These are phyloP conservation scores for Oxystoma pomonae DNA, from an alignment of 2,888 invertebrate species.

Conservation along the genomic window DNA sequence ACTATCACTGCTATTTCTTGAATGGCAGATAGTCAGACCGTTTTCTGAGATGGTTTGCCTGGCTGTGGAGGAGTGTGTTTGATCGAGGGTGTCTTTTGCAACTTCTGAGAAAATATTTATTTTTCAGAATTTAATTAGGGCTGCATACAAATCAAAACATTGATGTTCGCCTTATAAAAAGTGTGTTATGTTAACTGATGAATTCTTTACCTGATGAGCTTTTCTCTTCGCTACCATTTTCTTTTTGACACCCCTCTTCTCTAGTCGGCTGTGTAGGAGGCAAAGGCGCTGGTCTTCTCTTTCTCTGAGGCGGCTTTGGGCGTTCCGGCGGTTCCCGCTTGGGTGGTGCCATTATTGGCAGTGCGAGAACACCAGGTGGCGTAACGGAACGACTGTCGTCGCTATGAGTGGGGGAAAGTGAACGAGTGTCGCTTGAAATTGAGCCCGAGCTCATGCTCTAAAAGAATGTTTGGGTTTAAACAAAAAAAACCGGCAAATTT, in stretches of 20 bases:
- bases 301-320: constrained; percentile 53
- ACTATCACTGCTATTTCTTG: constrained; percentile 68
- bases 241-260: background rate
- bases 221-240: constrained; percentile 3
- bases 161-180: no score
- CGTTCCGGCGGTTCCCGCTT: constrained; percentile 42
- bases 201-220: constrained; percentile 13
- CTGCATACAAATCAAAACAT: no score
- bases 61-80: constrained; percentile 14
- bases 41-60: constrained; percentile 31
- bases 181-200: no score
- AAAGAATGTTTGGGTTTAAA: no score
- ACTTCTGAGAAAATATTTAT: background rate
- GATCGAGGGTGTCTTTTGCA: constrained; percentile 31
- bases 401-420: constrained; percentile 58
- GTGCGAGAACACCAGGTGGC: constrained; percentile 41
- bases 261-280: constrained; percentile 50
- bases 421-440: constrained; percentile 45
- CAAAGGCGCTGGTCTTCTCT: constrained; percentile 56
- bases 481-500: no score
- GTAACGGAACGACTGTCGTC: constrained; percentile 52
- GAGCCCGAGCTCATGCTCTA: constrained; percentile 47
- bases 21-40: constrained; percentile 57
- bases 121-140: no score
- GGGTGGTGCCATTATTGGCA: constrained; percentile 32